These are phyloP conservation scores for Xiphophorus hellerii DNA, from an alignment of 2,113 vertebrate genomes.

Conservation along the genomic window DNA sequence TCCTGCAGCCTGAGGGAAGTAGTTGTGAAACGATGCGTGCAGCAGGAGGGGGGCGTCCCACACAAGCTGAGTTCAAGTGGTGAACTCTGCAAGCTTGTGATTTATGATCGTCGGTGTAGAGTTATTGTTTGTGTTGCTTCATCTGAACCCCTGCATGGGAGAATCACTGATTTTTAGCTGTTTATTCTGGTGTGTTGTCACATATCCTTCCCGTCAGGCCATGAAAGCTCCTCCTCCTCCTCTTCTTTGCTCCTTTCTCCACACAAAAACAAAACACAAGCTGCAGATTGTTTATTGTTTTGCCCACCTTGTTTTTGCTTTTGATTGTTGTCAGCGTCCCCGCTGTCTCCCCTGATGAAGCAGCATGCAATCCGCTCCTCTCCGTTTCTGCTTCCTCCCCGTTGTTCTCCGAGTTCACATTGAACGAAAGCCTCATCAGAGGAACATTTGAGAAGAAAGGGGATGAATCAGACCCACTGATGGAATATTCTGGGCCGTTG, in stretches of 20 bases:
- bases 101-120: slow-evolving; percentile 1
- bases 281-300: slow-evolving; percentile 53
- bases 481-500: slow-evolving; percentile 23
- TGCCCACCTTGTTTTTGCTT: slow-evolving; percentile 52
- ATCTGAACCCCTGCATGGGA: not conserved
- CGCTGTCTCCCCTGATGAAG: slow-evolving; percentile 18
- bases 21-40: slow-evolving; percentile 26
- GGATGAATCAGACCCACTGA: slow-evolving; percentile 30
- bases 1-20: slow-evolving; percentile 28
- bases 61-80: slow-evolving; percentile 2
- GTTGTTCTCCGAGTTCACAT: slow-evolving; percentile 31
- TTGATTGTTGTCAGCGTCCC: slow-evolving; percentile 52
- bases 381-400: slow-evolving; percentile 34
- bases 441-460: not conserved
- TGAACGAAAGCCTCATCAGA: not conserved
- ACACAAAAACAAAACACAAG: slow-evolving; percentile 45
- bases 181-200: slow-evolving; percentile 28
- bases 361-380: slow-evolving; percentile 6
- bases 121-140: not conserved
- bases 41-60: slow-evolving; percentile 29
- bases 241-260: slow-evolving; percentile 12
- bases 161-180: not conserved
- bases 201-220: slow-evolving; percentile 40
- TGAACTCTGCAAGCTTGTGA: slow-evolving; percentile 23
- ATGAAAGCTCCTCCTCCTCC: slow-evolving; percentile 31